Evolutionary conservation across 2,888 invertebrate genomes (phyloP).

Genomic region (Paralinhomoeus sp.): DNA sequence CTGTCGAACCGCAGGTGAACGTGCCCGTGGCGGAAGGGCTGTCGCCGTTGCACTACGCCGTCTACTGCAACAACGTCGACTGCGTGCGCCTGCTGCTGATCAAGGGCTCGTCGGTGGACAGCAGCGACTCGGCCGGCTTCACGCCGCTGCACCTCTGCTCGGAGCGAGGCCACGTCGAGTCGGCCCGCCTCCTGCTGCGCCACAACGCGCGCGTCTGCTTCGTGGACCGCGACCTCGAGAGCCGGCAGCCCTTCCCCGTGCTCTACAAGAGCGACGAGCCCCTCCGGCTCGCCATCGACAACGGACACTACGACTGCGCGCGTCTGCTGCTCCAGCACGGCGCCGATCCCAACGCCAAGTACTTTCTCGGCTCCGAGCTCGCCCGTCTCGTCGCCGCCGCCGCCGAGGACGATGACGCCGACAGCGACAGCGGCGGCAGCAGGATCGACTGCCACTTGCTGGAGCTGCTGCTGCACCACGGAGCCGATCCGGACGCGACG

Average conservation of each 20-base stretch:
- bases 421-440: slow-evolving; percentile 27
- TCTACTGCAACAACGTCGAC: slow-evolving; percentile 53
- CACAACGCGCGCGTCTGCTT: slow-evolving; percentile 8
- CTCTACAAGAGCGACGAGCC: slow-evolving; percentile 44
- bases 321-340: slow-evolving; percentile 51
- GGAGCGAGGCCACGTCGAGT: slow-evolving; percentile 33
- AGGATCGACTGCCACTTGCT: slow-evolving; percentile 37
- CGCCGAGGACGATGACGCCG: slow-evolving; percentile 3
- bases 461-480: slow-evolving; percentile 54
- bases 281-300: slow-evolving; percentile 60
- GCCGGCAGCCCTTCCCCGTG: slow-evolving; percentile 18
- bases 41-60: slow-evolving; percentile 69
- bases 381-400: slow-evolving; percentile 50
- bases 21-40: slow-evolving; percentile 63
- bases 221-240: slow-evolving; percentile 13
- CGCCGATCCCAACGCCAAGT: slow-evolving; percentile 64
- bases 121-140: slow-evolving; percentile 52
- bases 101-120: slow-evolving; percentile 40
- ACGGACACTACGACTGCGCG: slow-evolving; percentile 46
- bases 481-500: slow-evolving; percentile 62
- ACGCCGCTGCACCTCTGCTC: slow-evolving; percentile 72
- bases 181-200: slow-evolving; percentile 17
- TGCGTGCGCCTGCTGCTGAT: slow-evolving; percentile 56
- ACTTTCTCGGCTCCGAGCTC: slow-evolving; percentile 40
- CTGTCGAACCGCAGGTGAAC: slow-evolving; percentile 41